Conservation (phyloP, 2,797 vertebrate species). For the Melopsittacus undulatus region DNA sequence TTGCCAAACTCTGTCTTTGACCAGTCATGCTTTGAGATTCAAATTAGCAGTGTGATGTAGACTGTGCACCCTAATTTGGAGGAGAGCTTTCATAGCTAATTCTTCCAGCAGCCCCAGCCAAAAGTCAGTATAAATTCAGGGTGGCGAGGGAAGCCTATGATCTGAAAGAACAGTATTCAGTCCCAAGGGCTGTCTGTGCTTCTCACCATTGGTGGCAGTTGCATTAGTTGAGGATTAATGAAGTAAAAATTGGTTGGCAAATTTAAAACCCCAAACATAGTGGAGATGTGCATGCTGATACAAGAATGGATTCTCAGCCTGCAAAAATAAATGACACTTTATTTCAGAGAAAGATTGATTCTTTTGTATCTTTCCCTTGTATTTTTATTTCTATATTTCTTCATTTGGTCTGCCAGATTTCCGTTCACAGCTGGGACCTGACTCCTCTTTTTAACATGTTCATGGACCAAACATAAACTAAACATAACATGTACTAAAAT, state of each 20-base stretch:
- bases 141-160: neutral
- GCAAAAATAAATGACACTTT: neutral
- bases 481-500: neutral
- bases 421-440: neutral
- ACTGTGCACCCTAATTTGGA: neutral
- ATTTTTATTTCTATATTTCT: neutral
- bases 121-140: neutral
- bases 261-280: neutral
- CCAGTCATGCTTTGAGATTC: neutral
- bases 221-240: accelerated
- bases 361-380: neutral
- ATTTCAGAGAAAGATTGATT: neutral
- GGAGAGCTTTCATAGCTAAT: neutral
- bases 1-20: neutral
- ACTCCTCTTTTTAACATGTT: neutral
- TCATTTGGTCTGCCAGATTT: neutral
- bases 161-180: neutral
- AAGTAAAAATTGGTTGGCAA: neutral
- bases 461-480: neutral
- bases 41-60: neutral
- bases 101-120: neutral
- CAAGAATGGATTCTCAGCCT: neutral
- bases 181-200: neutral
- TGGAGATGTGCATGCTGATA: neutral
- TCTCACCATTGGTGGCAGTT: neutral